Base-by-base conservation (phyloP, 2,888 invertebrate genomes). In the Saturnia japonica region DNA sequence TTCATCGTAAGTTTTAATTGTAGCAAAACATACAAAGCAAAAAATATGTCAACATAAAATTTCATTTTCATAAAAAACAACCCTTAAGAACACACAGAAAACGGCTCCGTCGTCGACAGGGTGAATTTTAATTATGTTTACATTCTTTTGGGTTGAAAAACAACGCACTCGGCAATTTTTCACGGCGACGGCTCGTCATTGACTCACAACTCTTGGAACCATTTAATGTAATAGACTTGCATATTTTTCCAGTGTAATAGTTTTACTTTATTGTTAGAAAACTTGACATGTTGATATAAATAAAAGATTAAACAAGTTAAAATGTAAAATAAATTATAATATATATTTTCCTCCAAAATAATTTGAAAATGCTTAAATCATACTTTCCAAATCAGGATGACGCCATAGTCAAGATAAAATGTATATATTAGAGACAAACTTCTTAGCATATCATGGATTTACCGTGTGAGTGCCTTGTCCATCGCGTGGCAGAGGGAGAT, bases 101-200 rank as follows among this genome's bases (percentile, higher is more conserved):
- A 34, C 34, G 68, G 62, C 25, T 71, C 66, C 47, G 62, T 62
- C 12, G 68, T 40, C 71, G 78, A 73, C 74, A 71, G 78, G 75
- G 74, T 76, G 84, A 86, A 85, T 88, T 89, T 89, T 90, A 88
- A 90, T 90, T 88, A 88, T 87, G 87, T 87, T 88, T 86, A 85
- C 88, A 86, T 57, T 67, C 67, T 70, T 70, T 43, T 40, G 70
- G 54, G 70, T 67, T 40, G 67, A 25, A 51, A 54, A 70, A 42
- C 81, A 81, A 77, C 77, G 74, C 76, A 78, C 77, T 83, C 76
- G 75, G 80, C 80, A 75, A 82, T 88, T 85, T 86, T 83, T 85
- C 82, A 81, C 76, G 74, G 76, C 70, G 68, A 71, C 74, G 75
- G 76, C 74, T 72, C 72, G 75, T 76, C 76, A 76, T 78, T 77